Evolutionary conservation across 2,797 vertebrate species (phyloP), one percentile per base, ranked within the genome.

Genomic region (Streptopelia turtur): DNA sequence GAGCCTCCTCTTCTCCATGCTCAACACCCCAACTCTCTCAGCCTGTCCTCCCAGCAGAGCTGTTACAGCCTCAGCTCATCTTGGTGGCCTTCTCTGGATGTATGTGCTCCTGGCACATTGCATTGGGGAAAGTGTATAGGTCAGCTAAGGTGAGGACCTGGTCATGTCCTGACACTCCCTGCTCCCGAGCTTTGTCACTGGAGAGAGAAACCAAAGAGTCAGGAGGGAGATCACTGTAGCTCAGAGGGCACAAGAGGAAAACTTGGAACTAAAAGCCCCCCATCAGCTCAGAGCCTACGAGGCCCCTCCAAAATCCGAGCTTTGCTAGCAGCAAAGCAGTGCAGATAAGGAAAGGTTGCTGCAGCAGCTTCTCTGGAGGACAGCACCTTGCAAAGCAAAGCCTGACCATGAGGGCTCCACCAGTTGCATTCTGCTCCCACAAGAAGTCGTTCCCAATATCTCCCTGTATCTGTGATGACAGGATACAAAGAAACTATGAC

Each of bases 401-500:
- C 6, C 4, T 49, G 41, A 15, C 64, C 2, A 1, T 2, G 47
- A 39, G 52, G 53, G 45, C 70, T 75, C 72, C n/a, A 4, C 25
- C 37, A 41, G 82, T 63, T 37, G 8, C 0, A 0, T 70, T 20
- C n/a, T 72, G 64, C 43, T 52, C 60, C 0, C 0, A 15, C 28
- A 28, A 57, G 76, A 28, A 83, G 63, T 72, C 3, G 2, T 39
- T 75, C 43, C 66, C 55, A 24, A 0, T 31, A 43, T 57, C 49
- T 74, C 68, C 45, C 69, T 15, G 15, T 20, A 13, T 61, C 37
- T 77, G 79, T 31, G 79, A 37, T 12, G 47, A 52, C 47, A 31
- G 6, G 33, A 57, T 31, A n/a, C 50, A 53, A 60, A 53, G 37
- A 74, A 88, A 53, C 27, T 33, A 50, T 0, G 3, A 37, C 23